These are phyloP conservation scores for Dermatophagoides farinae DNA, from an alignment of 1,140 invertebrate genomes.

Conservation along the genomic window DNA sequence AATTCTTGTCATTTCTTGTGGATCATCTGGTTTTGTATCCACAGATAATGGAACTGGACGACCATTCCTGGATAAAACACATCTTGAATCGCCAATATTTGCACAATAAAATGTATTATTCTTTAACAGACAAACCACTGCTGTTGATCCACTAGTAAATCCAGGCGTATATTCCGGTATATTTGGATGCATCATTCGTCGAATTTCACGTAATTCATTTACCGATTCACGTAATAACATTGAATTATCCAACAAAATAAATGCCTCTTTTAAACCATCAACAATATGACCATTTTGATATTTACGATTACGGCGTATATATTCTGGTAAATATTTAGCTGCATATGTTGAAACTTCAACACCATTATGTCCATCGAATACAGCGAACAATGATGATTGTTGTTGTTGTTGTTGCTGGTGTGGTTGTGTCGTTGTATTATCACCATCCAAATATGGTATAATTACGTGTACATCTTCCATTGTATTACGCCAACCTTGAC, in stretches of 20 bases:
- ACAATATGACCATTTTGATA: conserved; percentile 1
- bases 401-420: too few relatives aligned
- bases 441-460: neutral
- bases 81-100: conserved; percentile 62
- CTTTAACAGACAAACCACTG: conserved; percentile 61
- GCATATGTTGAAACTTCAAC: neutral
- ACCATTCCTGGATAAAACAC: conserved; percentile 59
- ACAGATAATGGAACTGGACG: conserved; percentile 79
- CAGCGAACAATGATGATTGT: neutral
- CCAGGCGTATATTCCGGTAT: conserved; percentile 38
- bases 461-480: conserved; percentile 1
- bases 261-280: conserved; percentile 4
- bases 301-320: neutral
- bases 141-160: conserved; percentile 77
- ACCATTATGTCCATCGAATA: conserved; percentile 10
- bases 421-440: too few relatives aligned
- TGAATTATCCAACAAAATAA: conserved; percentile 1
- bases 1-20: conserved; percentile 57
- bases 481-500: conserved; percentile 9
- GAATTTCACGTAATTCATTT: neutral
- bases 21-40: conserved; percentile 91
- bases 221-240: neutral
- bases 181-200: neutral
- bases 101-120: conserved; percentile 32
- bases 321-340: neutral